Base-by-base conservation (phyloP, 2,888 invertebrate species). In the Gastrophysa polygoni region DNA sequence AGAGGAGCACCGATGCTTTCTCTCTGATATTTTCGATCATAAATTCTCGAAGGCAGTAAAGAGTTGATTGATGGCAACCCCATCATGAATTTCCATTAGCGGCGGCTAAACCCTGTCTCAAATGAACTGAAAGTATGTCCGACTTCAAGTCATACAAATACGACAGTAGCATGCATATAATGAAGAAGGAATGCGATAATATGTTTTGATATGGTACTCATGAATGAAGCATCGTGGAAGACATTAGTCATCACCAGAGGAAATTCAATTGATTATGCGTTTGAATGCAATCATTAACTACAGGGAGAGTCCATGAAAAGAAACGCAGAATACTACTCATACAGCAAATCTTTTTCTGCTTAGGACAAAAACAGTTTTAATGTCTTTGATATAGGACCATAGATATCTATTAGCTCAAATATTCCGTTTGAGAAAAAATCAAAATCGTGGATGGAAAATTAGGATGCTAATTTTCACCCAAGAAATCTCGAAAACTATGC, bases 41-140 rank as follows among this genome's bases (percentile, higher is more conserved):
- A 52, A 34, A 52, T 52, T 52, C 52, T 34, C 18, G 38, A 29
- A 21, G 38, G 20, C 34, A 20, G 20, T 21, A 52, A n/a, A 18
- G 34, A 38, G 34, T 18, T 52, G 52, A 52, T 52, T 52, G 52
- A 52, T 52, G 38, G 20, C 14, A 38, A 38, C 20, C 16, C 38
- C 52, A 34, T 38, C 29, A 32, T 20, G 52, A 34, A 52, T 52
- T 34, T 21, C 14, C 14, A 52, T 52, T n/a, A 52, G 52, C 21
- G 52, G 52, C 52, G 32, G 32, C 6, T 32, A 32, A n/a, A n/a
- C 32, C 32, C 2, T 10, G 7, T 32, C 32, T 32, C 32, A 32
- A 32, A 32, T 10, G 11, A 32, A 32, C 11, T 11, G 10, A 32
- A 10, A 32, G 24, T 24, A 24, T 11, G 32, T 32, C 8, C 32